Evolutionary conservation across 2,888 invertebrate species (phyloP).

Genomic region (Chrysotoxum bicinctum): DNA sequence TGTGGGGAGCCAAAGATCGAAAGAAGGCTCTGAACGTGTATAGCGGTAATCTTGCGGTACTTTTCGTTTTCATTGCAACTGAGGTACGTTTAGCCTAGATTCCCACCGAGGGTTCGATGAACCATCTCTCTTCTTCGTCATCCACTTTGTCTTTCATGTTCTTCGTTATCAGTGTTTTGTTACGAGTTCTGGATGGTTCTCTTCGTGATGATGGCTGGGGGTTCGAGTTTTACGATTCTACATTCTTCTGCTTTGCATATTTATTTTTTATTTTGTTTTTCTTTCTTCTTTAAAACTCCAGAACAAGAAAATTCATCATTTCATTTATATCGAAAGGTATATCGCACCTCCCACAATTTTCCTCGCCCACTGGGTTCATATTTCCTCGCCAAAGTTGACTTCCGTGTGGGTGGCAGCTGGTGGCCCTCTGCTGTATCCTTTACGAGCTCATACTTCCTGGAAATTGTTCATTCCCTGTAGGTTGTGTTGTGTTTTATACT

Average conservation of each 20-base stretch:
- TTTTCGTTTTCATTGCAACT: slow-evolving; percentile 83
- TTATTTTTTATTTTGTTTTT: neutral
- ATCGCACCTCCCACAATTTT: slow-evolving; percentile 47
- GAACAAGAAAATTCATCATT: slow-evolving; percentile 39
- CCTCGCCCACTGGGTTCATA: slow-evolving; percentile 39
- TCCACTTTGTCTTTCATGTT: slow-evolving; percentile 32
- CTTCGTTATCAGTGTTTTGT: slow-evolving; percentile 28
- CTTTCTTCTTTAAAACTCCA: neutral
- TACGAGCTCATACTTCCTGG: slow-evolving; percentile 45
- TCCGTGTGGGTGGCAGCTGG: slow-evolving; percentile 62
- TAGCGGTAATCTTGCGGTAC: slow-evolving; percentile 82
- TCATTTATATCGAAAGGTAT: slow-evolving; percentile 1
- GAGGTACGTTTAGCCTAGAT: slow-evolving; percentile 82
- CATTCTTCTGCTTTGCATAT: slow-evolving; percentile 9
- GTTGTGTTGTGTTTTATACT: neutral
- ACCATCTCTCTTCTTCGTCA: slow-evolving; percentile 74
- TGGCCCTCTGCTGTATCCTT: slow-evolving; percentile 30
- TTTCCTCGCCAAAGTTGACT: slow-evolving; percentile 48
- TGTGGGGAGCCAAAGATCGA: slow-evolving; percentile 49
- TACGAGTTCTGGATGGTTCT: slow-evolving; percentile 12
- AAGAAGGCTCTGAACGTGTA: slow-evolving; percentile 74
- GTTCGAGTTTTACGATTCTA: slow-evolving; percentile 40
- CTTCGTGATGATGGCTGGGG: slow-evolving; percentile 25
- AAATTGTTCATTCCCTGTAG: slow-evolving; percentile 15
- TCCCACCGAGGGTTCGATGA: slow-evolving; percentile 81